Evolutionary conservation across 2,888 invertebrate species (phyloP).

Genomic region (Neoitamus cyanurus): DNA sequence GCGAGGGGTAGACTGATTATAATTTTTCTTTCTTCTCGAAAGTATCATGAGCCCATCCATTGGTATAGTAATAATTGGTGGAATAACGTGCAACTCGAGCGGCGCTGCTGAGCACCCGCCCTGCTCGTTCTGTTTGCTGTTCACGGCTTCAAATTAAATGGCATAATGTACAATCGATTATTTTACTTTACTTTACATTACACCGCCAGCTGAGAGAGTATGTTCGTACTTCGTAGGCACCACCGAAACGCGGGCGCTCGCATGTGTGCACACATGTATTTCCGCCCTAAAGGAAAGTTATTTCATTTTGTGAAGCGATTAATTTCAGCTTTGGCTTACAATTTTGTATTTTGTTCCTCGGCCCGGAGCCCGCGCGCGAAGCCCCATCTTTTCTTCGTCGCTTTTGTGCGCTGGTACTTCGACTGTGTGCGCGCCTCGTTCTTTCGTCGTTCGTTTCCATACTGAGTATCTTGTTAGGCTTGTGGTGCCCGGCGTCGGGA

Average conservation of each 20-base stretch:
- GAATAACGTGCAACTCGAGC: not conserved
- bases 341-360: conserved; percentile 12
- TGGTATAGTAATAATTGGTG: not conserved
- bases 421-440: not conserved
- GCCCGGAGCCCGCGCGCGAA: not conserved
- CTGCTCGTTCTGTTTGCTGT: not conserved
- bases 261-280: conserved; percentile 22
- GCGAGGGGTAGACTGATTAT: not conserved
- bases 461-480: conserved; percentile 17
- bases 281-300: conserved; percentile 42
- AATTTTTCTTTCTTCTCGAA: not conserved
- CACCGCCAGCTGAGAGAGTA: not conserved
- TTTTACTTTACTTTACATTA: conserved; percentile 15
- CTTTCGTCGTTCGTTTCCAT: not conserved
- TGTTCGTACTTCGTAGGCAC: not conserved
- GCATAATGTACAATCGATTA: conserved; percentile 17
- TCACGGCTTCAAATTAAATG: not conserved
- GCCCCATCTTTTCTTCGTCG: not conserved
- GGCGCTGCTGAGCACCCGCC: too few relatives aligned
- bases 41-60: not conserved
- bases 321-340: conserved; percentile 43
- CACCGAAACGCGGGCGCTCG: not conserved
- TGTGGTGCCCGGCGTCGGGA: not conserved
- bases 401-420: not conserved
- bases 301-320: conserved; percentile 42